Conservation (phyloP, 1,140 invertebrate species). For the Antheraea pernyi region DNA sequence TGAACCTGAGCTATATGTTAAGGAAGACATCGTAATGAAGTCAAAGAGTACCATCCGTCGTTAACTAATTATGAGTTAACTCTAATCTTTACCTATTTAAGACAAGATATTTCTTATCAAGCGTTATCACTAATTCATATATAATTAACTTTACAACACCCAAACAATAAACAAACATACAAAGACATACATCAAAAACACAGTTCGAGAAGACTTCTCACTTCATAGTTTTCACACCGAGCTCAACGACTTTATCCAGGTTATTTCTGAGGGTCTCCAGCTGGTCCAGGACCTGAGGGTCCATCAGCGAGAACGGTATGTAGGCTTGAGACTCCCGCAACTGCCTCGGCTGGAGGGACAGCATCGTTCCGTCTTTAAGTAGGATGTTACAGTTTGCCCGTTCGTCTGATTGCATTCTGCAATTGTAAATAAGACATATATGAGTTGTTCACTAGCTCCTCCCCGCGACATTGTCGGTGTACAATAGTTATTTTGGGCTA, state of each 20-base stretch:
- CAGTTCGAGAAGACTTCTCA: slow-evolving; percentile 13
- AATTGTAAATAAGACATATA: slow-evolving; percentile 16
- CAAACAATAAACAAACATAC: not conserved
- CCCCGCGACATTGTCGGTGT: no score
- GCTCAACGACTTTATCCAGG: slow-evolving; percentile 77
- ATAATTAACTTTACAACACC: no score
- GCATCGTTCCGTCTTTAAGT: slow-evolving; percentile 80
- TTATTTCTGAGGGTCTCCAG: slow-evolving; percentile 80
- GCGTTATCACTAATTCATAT: no score
- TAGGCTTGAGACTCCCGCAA: slow-evolving; percentile 77
- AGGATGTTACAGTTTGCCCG: slow-evolving; percentile 83
- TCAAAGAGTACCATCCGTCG: no score
- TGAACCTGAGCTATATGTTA: no score
- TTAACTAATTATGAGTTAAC: no score
- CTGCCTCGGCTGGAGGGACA: slow-evolving; percentile 81
- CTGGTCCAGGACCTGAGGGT: slow-evolving; percentile 75
- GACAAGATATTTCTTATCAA: no score
- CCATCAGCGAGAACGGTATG: slow-evolving; percentile 77
- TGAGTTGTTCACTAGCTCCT: no score
- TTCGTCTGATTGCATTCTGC: slow-evolving; percentile 67
- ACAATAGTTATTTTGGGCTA: no score
- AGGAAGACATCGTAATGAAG: no score
- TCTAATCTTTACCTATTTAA: no score
- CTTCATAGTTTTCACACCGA: slow-evolving; percentile 52
- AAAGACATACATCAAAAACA: not conserved